These are phyloP conservation scores for Mormyrus iriodes DNA, from an alignment of 2,113 vertebrate genomes.

Conservation along the genomic window DNA sequence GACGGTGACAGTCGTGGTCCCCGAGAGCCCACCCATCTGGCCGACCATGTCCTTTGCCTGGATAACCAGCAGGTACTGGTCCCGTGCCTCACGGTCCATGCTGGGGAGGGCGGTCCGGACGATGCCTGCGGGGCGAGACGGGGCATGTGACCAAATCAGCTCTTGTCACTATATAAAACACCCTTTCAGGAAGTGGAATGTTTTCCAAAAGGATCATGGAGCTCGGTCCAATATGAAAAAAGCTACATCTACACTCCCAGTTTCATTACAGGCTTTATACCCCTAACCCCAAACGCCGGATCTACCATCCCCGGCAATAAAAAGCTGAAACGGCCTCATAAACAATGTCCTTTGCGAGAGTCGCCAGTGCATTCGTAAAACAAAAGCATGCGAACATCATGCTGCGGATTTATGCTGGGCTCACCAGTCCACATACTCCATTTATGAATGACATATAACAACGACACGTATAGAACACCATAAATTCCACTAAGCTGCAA, in stretches of 20 bases:
- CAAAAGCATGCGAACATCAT: not conserved
- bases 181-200: not conserved
- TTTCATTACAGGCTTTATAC: not conserved
- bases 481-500: not conserved
- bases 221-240: not conserved
- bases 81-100: conserved; percentile 83
- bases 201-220: not conserved
- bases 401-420: not conserved
- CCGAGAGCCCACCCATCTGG: conserved; percentile 79
- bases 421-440: not conserved
- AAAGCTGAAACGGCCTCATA: not conserved
- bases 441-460: not conserved
- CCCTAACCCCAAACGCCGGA: not conserved
- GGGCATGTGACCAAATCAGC: not conserved
- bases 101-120: conserved; percentile 82
- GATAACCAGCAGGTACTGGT: conserved; percentile 80
- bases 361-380: not conserved
- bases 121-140: conserved; percentile 60
- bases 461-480: not conserved
- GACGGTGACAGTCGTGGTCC: conserved; percentile 78
- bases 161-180: not conserved
- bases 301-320: not conserved
- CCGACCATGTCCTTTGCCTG: conserved; percentile 88
- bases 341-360: conserved; percentile 11
- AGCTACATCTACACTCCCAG: not conserved